Base-by-base conservation (phyloP, 2,888 invertebrate genomes). In the Theretra japonica region DNA sequence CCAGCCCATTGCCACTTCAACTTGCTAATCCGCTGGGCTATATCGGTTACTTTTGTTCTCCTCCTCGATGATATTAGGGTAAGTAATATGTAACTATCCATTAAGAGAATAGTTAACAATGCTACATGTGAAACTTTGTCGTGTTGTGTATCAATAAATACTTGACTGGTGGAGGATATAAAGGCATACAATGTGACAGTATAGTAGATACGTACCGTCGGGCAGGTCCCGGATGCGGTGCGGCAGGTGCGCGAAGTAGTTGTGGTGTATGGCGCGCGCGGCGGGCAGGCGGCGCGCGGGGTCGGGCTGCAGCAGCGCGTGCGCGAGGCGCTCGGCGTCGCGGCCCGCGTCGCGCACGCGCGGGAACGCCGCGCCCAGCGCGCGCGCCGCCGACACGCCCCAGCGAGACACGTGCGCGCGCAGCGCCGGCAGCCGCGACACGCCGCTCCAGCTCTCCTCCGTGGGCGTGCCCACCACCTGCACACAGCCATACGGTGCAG, bases 391-490 rank as follows among this genome's bases (percentile, higher is more conserved):
- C 91, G 97, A 96, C 88, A 96, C 95, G 84, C 96, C 96, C 95
- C 92, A 86, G 53, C 92, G 86, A 28, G 88, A 30, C 80, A 88
- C 83, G 94, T 97, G 97, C 80, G 96, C 96, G 83, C 97, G 97
- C 89, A 98, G 98, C 76, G 98, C 97, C 19, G 98, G 97, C 84
- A 98, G 95, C 80, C 97, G 96, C 71, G 97, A 96, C 73, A 99
- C 98, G 74, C 99, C 98, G 75, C 96, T 95, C 99, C 99, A 99
- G 82, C 97, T 97, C 79, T 98, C 97, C 90, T 99, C 98, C 19
- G 97, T 97, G 30, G 99, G 99, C 60, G 99, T 98, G 78, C 99
- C 99, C 80, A 99, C 96, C 82, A 98, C 96, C 97, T 97, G 88
- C 0, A 28, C 68, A 19, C 11, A 41, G 5, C n/a, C n/a, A n/a